Evolutionary conservation across 1,140 invertebrate genomes (phyloP), one percentile per base, ranked within the genome.

Genomic region (Heterodera carotae): DNA sequence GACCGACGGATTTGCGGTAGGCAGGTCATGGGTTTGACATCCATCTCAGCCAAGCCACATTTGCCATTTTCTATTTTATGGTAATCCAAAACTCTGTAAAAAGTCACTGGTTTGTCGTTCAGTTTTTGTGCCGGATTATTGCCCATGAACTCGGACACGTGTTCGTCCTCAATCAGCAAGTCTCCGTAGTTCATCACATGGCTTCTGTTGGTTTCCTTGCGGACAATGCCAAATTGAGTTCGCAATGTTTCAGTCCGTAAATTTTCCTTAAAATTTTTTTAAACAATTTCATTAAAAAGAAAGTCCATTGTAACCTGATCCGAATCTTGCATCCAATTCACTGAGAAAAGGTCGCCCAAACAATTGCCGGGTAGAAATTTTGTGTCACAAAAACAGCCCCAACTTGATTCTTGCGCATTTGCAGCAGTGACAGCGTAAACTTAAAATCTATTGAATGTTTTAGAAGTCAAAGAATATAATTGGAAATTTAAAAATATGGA

Each of bases 311-410:
- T n/a, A 83, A 91, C 91, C 81, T 88, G 87, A 80, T 92, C 91
- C 25, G 90, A 89, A 88, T 92, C 91, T 85, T 92, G 88, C 90
- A 92, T 90, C 92, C 92, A 92, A 48, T 90, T 91, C n/a, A 92
- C 91, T 83, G 90, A 91, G 70, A 88, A 86, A 7, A 82, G 71
- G 77, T 88, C 86, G 29, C 85, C 86, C 33, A 86, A 70, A 78
- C 86, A 86, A 53, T 62, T 72, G 2, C 34, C 59, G n/a, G 84
- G 84, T 15, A 85, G 75, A 48, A 71, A 60, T 29, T 86, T 75
- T 39, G 82, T 86, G 10, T 87, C 85, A 43, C 84, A 87, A 74
- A 84, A 88, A 43, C 87, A 86, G 25, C 81, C 85, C 81, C 79
- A 87, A 15, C 82, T 84, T 48, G 75, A 77, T 53, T 92, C 91